Evolutionary conservation across 2,797 vertebrate genomes (phyloP), one percentile per base, ranked within the genome.

Genomic region (Poecilia wingei): DNA sequence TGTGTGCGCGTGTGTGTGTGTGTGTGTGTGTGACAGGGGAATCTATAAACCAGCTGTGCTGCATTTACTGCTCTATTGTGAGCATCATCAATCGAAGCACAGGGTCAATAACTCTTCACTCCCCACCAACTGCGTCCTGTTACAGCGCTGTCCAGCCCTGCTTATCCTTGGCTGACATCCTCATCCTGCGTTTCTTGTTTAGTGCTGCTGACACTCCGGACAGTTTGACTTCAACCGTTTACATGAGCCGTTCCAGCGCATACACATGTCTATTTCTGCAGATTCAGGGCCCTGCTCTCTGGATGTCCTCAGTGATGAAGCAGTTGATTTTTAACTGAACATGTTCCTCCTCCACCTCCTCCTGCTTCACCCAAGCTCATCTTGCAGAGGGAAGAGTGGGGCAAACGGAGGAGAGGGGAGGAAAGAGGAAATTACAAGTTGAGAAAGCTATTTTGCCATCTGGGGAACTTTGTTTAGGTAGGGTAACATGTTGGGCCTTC

Each of bases 391-490:
- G 72, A 81, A 43, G 86, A 79, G 72, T 77, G 84, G 69, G 81
- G 80, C 82, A 43, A 88, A 61, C 36, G 79, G 57, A 72, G 81
- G 72, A 88, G 82, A 73, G 76, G 79, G 72, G 47, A 84, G 53
- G 64, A 83, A 85, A 84, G 85, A 93, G 92, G 94, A 95, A 95
- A 94, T 95, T 91, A 95, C 92, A 91, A 93, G 88, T 78, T 57
- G 74, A 83, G 90, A 91, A 93, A 95, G 92, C 84, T 93, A 95
- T 95, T 94, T 94, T 84, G 88, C 90, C 91, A 92, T 94, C 93
- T 92, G 87, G 84, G 90, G 90, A 91, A 87, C 87, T 93, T 87
- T 76, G 79, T 82, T 83, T 18, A 57, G 83, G 79, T 78, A 82
- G 78, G 72, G 84, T 74, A 75, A 86, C 87, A 79, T 79, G 84